phyloP scores from a whole-genome alignment of 1,140 invertebrate species.

The Drosophila melanogaster region DNA sequence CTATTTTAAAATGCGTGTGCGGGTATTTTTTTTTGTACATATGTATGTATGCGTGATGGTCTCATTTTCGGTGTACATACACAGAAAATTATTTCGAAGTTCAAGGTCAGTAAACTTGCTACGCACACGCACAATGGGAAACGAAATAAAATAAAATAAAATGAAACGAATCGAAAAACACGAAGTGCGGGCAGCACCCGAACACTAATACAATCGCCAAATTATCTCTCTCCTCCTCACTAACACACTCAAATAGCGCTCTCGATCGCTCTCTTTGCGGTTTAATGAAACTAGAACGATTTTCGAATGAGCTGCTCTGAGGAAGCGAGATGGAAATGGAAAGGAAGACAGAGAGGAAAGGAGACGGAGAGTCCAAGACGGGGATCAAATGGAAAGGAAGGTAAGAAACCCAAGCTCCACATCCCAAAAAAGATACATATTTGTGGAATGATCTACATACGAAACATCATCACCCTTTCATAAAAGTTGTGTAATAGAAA shows the following conservation, averaged over 20 bases:
- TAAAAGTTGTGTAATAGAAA: too few relatives aligned
- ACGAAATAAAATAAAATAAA: slow-evolving; percentile 23
- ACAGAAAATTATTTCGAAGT: slow-evolving; percentile 79
- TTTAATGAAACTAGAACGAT: slow-evolving; percentile 75
- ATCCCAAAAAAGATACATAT: too few relatives aligned
- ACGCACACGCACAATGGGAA: slow-evolving; percentile 78
- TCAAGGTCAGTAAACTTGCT: slow-evolving; percentile 84
- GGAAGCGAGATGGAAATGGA: slow-evolving; percentile 6
- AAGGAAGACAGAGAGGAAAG: background rate
- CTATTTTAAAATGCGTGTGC: slow-evolving; percentile 40
- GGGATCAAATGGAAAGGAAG: slow-evolving; percentile 27
- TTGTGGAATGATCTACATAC: too few relatives aligned
- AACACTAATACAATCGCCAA: slow-evolving; percentile 21
- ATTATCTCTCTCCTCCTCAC: slow-evolving; percentile 10
- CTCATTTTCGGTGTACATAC: slow-evolving; percentile 64
- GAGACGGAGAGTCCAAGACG: slow-evolving; percentile 1
- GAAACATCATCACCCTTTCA: too few relatives aligned
- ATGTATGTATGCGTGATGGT: slow-evolving; percentile 32
- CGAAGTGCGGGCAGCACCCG: slow-evolving; percentile 29
- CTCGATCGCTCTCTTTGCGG: slow-evolving; percentile 10
- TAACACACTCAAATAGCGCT: slow-evolving; percentile 8
- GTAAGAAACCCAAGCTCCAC: slow-evolving; percentile 1
- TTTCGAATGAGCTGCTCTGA: slow-evolving; percentile 29
- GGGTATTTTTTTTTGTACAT: slow-evolving; percentile 21
- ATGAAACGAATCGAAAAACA: slow-evolving; percentile 17